phyloP scores from a whole-genome alignment of 23 tunicate genomes.

The Ciona savignyi region DNA sequence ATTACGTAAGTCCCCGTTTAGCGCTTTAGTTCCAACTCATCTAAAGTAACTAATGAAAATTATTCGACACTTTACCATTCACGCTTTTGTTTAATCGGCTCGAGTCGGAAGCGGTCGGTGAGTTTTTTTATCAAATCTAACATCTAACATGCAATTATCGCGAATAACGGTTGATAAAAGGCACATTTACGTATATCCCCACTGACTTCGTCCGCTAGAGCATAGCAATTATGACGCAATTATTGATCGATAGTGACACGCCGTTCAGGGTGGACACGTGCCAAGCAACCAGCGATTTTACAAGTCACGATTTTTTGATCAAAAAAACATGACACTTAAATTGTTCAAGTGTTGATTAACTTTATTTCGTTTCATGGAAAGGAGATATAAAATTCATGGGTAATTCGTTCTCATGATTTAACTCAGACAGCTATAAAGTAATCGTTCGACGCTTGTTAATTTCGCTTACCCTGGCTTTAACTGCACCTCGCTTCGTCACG shows the following conservation, averaged over 20 bases:
- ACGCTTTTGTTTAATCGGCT: neutral
- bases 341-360: neutral
- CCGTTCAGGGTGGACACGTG: neutral
- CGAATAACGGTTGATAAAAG: neutral
- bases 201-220: neutral
- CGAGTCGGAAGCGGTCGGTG: neutral
- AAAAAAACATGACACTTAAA: neutral
- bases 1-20: no score
- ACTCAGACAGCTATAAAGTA: neutral
- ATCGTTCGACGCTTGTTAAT: neutral
- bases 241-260: neutral
- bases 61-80: no score
- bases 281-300: neutral
- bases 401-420: no score
- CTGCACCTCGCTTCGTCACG: neutral
- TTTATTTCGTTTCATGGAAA: neutral
- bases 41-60: no score
- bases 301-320: neutral
- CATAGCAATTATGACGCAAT: neutral
- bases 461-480: neutral
- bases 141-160: neutral
- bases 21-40: no score
- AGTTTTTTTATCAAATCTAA: neutral
- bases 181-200: neutral
- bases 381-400: neutral